phyloP scores from a whole-genome alignment of 2,797 vertebrate species.

The Phrynocephalus vlangalii region DNA sequence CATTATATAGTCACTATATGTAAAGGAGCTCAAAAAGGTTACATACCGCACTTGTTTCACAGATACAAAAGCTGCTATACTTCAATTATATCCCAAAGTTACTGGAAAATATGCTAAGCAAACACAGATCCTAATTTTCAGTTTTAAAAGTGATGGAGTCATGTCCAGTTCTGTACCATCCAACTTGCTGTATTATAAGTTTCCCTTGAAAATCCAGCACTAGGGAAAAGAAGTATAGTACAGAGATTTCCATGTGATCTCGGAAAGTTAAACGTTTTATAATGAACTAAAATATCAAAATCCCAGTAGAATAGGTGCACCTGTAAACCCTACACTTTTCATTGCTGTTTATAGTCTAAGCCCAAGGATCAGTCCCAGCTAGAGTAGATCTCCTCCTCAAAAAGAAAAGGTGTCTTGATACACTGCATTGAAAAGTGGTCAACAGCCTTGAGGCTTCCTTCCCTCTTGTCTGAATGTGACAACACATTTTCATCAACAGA shows the following conservation, averaged over 20 bases:
- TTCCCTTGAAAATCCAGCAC: background rate
- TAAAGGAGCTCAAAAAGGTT: slow-evolving; percentile 9
- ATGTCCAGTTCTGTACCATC: background rate
- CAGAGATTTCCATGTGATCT: background rate
- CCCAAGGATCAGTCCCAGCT: too few species aligned
- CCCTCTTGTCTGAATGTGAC: too few species aligned
- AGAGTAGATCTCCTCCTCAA: too few species aligned
- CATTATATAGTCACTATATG: slow-evolving; percentile 20
- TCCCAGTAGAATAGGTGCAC: background rate
- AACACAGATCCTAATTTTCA: background rate
- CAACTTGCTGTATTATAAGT: too few species aligned
- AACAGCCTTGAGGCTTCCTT: too few species aligned
- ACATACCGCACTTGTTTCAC: background rate
- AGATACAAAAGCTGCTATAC: background rate
- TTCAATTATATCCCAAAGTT: background rate
- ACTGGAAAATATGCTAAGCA: background rate
- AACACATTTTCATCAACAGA: too few species aligned
- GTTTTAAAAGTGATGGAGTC: background rate
- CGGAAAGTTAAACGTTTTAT: background rate
- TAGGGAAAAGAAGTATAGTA: background rate
- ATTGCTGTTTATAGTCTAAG: too few species aligned
- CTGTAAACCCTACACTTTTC: background rate
- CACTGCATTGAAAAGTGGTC: too few species aligned
- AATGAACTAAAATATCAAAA: background rate
- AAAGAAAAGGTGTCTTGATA: too few species aligned